Evolutionary conservation across 2,888 invertebrate genomes (phyloP), one percentile per base, ranked within the genome.

Genomic region (Cheilosia vernalis): DNA sequence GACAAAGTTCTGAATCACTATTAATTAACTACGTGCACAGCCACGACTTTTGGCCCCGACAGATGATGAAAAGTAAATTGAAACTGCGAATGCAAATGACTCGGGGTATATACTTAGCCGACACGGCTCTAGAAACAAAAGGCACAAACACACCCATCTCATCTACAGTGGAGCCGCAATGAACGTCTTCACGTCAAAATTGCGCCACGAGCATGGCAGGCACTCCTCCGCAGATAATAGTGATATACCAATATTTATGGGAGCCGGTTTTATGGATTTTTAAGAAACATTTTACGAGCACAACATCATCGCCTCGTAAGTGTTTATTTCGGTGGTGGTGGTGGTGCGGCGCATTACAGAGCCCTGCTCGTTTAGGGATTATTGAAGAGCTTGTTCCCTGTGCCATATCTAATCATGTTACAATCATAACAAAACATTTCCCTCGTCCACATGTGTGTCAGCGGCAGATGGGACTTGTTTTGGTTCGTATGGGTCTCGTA

Each of bases 221-320:
- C 60, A 10, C 21, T 7, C 17, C 13, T 30, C 19, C 10, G 4
- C 30, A 67, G 47, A 70, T 58, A 58, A 47, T 27, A 27, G 30
- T 37, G 44, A 58, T 58, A 60, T 70, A 60, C 47, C 40, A 21
- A 76, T 69, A 81, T 76, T 74, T 81, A 81, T 76, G 74, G n/a
- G 10, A 69, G 63, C 69, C 69, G 19, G 21, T 76, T 70, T 82
- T 82, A 82, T 82, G 77, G 76, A 82, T 64, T 82, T 82, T 77
- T 82, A 76, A 82, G 81, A 76, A 77, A 82, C 64, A 82, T 82
- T 82, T 82, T 76, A 82, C 70, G 81, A 82, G 64, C 58, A 60
- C 64, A 82, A 76, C 81, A 82, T 82, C 81, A 82, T 76, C 77
- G 77, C 77, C 70, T 76, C 69, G 33, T 70, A 82, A 82, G 81